Conservation (phyloP, 2,797 vertebrate genomes). For the Epinephelus coioides region DNA sequence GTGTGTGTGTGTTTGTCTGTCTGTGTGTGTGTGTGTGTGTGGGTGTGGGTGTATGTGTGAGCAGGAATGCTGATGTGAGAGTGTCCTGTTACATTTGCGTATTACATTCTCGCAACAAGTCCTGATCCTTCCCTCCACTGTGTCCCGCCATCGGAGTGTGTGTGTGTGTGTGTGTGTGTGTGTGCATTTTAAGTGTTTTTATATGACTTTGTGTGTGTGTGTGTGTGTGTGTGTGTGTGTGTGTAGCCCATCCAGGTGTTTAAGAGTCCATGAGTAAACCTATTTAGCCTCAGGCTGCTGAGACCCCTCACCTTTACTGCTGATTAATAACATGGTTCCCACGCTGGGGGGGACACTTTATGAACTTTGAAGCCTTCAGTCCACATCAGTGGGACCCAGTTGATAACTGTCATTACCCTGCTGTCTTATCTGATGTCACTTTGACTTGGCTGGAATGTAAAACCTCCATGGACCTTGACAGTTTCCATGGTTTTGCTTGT, state of each 20-base stretch:
- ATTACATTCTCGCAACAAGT: neutral
- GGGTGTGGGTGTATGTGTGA: neutral
- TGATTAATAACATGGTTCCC: constrained; percentile 78
- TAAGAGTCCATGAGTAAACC: constrained; percentile 35
- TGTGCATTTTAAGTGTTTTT: neutral
- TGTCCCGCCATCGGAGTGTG: neutral
- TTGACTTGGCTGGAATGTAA: constrained; percentile 64
- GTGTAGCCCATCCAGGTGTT: constrained; percentile 68
- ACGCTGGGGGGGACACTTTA: constrained; percentile 54
- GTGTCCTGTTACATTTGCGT: neutral
- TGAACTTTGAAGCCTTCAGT: constrained; percentile 71
- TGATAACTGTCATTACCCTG: constrained; percentile 77
- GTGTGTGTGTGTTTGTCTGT: neutral
- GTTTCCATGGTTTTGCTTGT: constrained; percentile 19
- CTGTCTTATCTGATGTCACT: constrained; percentile 68
- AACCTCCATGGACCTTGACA: constrained; percentile 26
- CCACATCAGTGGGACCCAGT: constrained; percentile 62
- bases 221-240: constrained; percentile 11
- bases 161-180: neutral
- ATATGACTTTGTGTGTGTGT: neutral
- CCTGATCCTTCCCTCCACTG: neutral
- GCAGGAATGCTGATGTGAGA: constrained; percentile 9
- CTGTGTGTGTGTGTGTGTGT: neutral
- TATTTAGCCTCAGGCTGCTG: constrained; percentile 46
- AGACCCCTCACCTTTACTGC: constrained; percentile 57